Percentiles rank a stretch among this genome's conserved stretches.
Conservation (phyloP, 2,888 invertebrate genomes). For the Dusona sp. region DNA sequence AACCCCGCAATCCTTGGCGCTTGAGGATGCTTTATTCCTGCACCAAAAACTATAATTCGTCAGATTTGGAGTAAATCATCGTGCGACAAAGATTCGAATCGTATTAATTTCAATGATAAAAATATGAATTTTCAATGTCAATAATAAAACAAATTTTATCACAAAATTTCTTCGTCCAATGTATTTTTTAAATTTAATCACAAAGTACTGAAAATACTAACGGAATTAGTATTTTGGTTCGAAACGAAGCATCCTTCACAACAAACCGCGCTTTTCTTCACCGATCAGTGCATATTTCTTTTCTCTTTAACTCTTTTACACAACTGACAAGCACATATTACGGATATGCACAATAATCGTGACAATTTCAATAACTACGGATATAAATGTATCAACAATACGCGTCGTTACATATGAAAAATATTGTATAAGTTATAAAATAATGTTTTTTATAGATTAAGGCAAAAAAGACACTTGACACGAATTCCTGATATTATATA, state of each 20-base stretch:
- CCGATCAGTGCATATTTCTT: constrained; percentile 53
- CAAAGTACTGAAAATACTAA: not conserved
- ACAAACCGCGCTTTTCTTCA: constrained; percentile 43
- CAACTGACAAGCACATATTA: constrained; percentile 58
- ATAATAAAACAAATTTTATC: not conserved
- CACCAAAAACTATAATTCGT: not conserved
- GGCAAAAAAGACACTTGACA: constrained; percentile 60
- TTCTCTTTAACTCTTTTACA: constrained; percentile 37
- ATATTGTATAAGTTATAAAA: constrained; percentile 73
- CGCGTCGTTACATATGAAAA: constrained; percentile 67
- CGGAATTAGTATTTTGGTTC: not conserved
- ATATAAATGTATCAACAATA: constrained; percentile 70
- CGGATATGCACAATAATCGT: constrained; percentile 41
- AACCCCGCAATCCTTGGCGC: constrained; percentile 65
- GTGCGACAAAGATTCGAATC: not conserved
- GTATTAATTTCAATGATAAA: not conserved
- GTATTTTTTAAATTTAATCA: not conserved
- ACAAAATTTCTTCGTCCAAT: not conserved
- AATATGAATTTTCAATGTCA: not conserved
- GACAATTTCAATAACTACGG: constrained; percentile 44
- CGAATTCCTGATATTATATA: constrained; percentile 33
- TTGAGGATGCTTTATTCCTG: constrained; percentile 12
- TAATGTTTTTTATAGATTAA: constrained; percentile 68
- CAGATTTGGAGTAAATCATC: not conserved
- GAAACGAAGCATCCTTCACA: constrained; percentile 19